These are phyloP conservation scores for Mythimna albipuncta DNA, from an alignment of 2,888 invertebrate genomes.

Conservation along the genomic window DNA sequence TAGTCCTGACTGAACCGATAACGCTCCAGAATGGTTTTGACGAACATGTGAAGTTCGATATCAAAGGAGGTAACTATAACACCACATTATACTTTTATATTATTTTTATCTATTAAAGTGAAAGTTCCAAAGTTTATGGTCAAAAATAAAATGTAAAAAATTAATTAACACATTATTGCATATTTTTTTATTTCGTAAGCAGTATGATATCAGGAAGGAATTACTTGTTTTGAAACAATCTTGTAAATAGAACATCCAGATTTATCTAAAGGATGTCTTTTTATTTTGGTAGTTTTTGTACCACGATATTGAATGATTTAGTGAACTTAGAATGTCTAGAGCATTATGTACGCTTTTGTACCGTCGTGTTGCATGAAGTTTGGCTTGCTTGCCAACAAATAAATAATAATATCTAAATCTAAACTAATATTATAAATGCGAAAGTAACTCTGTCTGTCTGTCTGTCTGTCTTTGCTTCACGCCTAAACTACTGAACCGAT, in stretches of 20 bases:
- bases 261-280: neutral
- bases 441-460: too few species aligned
- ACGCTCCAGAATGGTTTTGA: slow-evolving; percentile 79
- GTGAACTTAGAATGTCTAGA: neutral
- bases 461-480: too few species aligned
- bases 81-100: neutral
- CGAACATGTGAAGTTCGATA: slow-evolving; percentile 74
- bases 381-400: neutral
- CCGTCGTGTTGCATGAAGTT: too few species aligned
- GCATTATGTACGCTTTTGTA: too few species aligned
- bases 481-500: too few species aligned
- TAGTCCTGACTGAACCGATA: slow-evolving; percentile 74
- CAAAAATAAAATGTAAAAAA: neutral
- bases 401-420: too few species aligned
- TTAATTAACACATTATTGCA: neutral
- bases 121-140: neutral
- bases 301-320: neutral
- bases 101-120: neutral
- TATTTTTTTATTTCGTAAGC: neutral
- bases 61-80: slow-evolving; percentile 78
- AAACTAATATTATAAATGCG: too few species aligned
- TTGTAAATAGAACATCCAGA: neutral
- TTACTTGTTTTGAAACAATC: neutral
- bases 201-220: neutral
- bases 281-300: neutral